Base-by-base conservation (phyloP, 2,797 vertebrate genomes). In the Poeciliopsis paucimaculata region DNA sequence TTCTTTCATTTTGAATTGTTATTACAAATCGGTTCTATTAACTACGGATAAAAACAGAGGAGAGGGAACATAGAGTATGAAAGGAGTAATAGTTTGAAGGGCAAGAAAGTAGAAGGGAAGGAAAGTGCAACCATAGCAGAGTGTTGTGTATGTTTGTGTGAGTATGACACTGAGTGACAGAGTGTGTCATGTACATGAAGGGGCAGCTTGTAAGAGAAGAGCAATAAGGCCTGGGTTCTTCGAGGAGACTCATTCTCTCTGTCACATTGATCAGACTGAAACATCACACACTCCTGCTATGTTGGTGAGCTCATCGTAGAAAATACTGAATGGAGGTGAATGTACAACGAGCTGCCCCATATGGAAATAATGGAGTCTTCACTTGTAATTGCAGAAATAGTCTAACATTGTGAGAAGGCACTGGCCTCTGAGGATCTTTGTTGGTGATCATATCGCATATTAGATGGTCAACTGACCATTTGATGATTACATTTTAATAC, bases 181-280 rank as follows among this genome's bases (percentile, higher is more conserved):
- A 89, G 83, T 87, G 73, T 90, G 83, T 75, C 78, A 43, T 85
- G 73, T 81, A 81, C 82, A 84, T 76, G 77, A 77, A 68, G 77
- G 72, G 81, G 43, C 62, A 83, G 82, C 83, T 82, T 90, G 86
- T 88, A 82, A 68, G 80, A 79, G 85, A 77, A 84, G 73, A 81
- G 83, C 87, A 91, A 88, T 85, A 89, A 86, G 90, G 79, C 84
- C 41, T 36, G 49, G 86, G 77, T 88, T 87, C 84, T 90, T 87
- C 23, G 41, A 89, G 87, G 86, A 91, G 89, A 91, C 87, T 93
- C 88, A 91, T 84, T 89, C 86, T 88, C 82, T 87, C 75, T 88
- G 84, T 90, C 89, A 85, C 86, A 90, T 93, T 64, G 73, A 93
- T 90, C 77, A 92, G 93, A 94, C 92, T 75, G 88, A 77, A 90